These are phyloP conservation scores for Ariopsis seemanni DNA, from an alignment of 2,113 vertebrate genomes.

Conservation along the genomic window DNA sequence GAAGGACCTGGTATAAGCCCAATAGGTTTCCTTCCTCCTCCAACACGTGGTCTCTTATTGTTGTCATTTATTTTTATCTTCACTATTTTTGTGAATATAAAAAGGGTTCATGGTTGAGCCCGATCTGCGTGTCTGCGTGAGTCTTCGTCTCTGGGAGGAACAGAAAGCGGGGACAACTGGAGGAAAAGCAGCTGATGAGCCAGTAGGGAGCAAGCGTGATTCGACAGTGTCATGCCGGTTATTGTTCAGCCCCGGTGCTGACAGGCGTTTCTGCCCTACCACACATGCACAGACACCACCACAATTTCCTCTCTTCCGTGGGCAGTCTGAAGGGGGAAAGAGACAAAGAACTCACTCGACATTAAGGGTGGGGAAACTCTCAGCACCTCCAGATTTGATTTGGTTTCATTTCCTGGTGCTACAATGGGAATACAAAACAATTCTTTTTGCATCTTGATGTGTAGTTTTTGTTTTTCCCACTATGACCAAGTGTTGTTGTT, in stretches of 20 bases:
- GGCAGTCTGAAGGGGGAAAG: background rate
- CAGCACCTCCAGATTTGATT: background rate
- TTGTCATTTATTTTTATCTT: too few species aligned
- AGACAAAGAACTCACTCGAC: constrained; percentile 13
- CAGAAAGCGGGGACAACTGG: background rate
- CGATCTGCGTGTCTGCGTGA: background rate
- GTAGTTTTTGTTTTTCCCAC: background rate
- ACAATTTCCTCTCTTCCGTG: constrained; percentile 30
- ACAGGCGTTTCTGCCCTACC: constrained; percentile 18
- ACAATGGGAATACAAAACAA: background rate
- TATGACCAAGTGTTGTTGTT: background rate
- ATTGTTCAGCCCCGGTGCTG: constrained; percentile 45
- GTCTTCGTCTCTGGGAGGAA: background rate
- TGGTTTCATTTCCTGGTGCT: background rate
- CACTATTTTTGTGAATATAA: too few species aligned
- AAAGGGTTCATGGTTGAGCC: too few species aligned
- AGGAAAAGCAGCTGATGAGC: constrained; percentile 12
- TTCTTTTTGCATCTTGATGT: background rate
- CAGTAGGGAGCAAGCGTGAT: background rate
- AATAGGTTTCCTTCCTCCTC: too few species aligned
- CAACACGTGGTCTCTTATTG: too few species aligned
- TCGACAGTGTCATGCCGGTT: constrained; percentile 25
- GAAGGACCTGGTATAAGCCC: too few species aligned
- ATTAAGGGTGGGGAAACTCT: background rate
- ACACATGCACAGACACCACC: constrained; percentile 29